These are phyloP conservation scores for Delia radicum DNA, from an alignment of 1,140 invertebrate genomes.

Conservation along the genomic window DNA sequence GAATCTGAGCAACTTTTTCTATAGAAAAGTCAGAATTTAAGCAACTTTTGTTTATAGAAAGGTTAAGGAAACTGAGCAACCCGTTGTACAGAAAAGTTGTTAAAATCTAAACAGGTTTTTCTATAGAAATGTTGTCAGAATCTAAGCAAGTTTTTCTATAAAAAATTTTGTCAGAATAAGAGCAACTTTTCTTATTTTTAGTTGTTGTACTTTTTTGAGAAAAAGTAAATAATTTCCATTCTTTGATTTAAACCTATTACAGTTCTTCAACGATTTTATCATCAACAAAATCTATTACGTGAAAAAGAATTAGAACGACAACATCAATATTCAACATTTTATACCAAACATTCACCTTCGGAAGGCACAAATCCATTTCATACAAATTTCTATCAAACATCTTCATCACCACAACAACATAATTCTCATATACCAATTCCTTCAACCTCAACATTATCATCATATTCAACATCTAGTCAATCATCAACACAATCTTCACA, in stretches of 20 bases:
- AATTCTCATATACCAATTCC: constrained; percentile 10
- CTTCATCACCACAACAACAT: constrained; percentile 24
- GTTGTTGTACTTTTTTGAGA: no score
- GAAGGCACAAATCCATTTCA: constrained; percentile 27
- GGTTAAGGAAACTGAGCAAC: no score
- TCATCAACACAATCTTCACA: constrained; percentile 49
- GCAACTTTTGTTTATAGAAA: no score
- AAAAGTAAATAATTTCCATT: background rate
- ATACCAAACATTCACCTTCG: constrained; percentile 7
- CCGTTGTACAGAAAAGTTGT: no score
- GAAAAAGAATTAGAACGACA: constrained; percentile 45
- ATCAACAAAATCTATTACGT: constrained; percentile 57
- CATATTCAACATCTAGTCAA: constrained; percentile 53
- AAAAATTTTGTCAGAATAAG: no score
- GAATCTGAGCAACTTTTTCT: no score
- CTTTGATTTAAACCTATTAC: background rate
- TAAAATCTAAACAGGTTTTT: no score
- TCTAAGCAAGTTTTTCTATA: no score
- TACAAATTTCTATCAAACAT: constrained; percentile 21
- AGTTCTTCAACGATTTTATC: constrained; percentile 58
- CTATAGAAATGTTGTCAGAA: no score
- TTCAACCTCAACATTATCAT: constrained; percentile 39
- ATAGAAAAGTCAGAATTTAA: no score
- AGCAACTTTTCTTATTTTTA: no score
- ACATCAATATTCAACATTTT: constrained; percentile 10